Evolutionary conservation across 2,113 vertebrate species (phyloP), one percentile per base, ranked within the genome.

Genomic region (Pitta sordida): DNA sequence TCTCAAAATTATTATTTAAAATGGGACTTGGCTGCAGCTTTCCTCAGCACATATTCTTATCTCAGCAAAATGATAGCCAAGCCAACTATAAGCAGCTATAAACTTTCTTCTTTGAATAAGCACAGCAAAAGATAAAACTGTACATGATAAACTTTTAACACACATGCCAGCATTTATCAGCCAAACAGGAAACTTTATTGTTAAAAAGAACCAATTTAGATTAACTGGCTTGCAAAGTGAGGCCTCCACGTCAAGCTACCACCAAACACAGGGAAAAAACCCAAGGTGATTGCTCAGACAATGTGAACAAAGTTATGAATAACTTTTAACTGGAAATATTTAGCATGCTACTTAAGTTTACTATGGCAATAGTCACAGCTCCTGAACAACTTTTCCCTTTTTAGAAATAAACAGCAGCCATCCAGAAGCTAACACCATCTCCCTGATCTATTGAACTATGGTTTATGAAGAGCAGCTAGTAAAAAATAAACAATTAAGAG

Each of bases 151-250:
- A 86, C 74, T 94, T 83, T 19, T 87, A 84, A 91, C 90, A 90
- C 8, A 2, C 63, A 83, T 8, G 51, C 56, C 73, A 80, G 76
- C 10, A 34, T 78, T 96, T 91, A 91, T 81, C 60, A 1, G 88
- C 37, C 83, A 90, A 95, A 95, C 85, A 88, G 93, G 94, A 95
- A 96, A 91, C 41, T 91, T 92, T 88, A 88, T 92, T 93, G 89
- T 93, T 94, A 83, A 86, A 83, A 91, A 94, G 62, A 95, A 84
- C 53, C 76, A 91, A 91, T 94, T 96, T 91, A 96, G 88, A 94
- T 86, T 80, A 92, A 90, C 7, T 81, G 48, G 73, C 55, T 71
- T 59, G 13, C 24, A 59, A 83, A 89, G 24, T 52, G 71, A 85
- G 27, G 51, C 70, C 67, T 91, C 67, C 36, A 41, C 83, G 60